A percentile compares a stretch with the other conserved stretches of the same genome.
phyloP scores from a whole-genome alignment of 2,797 vertebrate species.

The Syngnathus acus region DNA sequence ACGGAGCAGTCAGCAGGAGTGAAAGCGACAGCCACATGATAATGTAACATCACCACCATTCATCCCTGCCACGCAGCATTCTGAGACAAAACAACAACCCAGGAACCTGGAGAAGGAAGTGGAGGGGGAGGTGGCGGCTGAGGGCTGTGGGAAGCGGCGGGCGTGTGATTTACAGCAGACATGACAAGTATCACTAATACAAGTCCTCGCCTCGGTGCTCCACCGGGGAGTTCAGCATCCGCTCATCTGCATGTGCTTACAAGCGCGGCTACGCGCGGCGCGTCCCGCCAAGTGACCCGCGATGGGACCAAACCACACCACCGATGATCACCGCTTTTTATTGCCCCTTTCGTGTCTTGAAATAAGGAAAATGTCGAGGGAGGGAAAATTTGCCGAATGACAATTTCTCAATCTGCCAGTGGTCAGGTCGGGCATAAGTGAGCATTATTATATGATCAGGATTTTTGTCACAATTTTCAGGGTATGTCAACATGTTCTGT shows the following conservation, averaged over 20 bases:
- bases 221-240: slow-evolving; percentile 48
- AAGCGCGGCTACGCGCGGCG: slow-evolving; percentile 14
- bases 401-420: too few relatives aligned
- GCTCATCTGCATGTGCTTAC: slow-evolving; percentile 57
- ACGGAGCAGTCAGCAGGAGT: slow-evolving; percentile 62
- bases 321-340: too few relatives aligned
- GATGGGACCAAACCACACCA: slow-evolving; percentile 2
- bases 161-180: slow-evolving; percentile 69
- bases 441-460: too few relatives aligned
- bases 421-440: too few relatives aligned
- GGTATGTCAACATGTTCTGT: too few relatives aligned
- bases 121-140: slow-evolving; percentile 1
- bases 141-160: slow-evolving; percentile 16
- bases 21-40: slow-evolving; percentile 70
- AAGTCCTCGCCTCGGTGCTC: slow-evolving; percentile 41
- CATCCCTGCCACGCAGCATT: slow-evolving; percentile 71
- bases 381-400: too few relatives aligned
- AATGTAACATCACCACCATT: slow-evolving; percentile 78
- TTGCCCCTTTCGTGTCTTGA: too few relatives aligned
- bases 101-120: slow-evolving; percentile 43
- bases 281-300: slow-evolving; percentile 36
- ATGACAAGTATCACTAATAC: slow-evolving; percentile 72
- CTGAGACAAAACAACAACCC: slow-evolving; percentile 70
- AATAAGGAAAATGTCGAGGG: too few relatives aligned
- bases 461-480: too few relatives aligned